Conservation (phyloP, 2,113 vertebrate species). For the human (Homo sapiens) region DNA sequence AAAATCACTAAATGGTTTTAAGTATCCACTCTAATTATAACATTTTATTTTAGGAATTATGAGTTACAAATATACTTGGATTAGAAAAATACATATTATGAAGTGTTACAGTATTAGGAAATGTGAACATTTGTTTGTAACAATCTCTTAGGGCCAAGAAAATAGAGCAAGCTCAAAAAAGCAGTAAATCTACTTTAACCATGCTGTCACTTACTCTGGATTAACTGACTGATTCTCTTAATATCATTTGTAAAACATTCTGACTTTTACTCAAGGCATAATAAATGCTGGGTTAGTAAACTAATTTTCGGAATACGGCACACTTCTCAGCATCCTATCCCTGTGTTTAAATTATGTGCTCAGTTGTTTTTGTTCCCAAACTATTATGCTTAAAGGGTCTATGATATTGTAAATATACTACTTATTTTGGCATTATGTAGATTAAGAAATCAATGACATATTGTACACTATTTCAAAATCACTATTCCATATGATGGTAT, state of each 20-base stretch:
- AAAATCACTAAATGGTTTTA: neutral
- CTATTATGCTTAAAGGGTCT: neutral
- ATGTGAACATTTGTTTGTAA: neutral
- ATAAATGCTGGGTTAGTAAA: neutral
- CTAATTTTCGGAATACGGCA: neutral
- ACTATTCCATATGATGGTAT: fast-evolving
- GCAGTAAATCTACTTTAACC: neutral
- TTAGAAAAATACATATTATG: neutral
- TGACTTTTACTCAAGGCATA: neutral
- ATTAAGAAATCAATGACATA: neutral
- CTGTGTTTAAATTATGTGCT: neutral
- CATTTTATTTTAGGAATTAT: neutral
- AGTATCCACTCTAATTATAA: neutral
- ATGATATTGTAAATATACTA: neutral
- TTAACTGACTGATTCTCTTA: neutral
- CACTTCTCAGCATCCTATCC: neutral
- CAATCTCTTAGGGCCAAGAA: neutral
- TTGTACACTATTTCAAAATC: neutral
- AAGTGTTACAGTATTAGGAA: neutral
- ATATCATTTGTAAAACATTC: neutral
- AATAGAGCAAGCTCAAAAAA: neutral
- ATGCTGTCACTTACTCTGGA: neutral
- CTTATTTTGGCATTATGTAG: neutral
- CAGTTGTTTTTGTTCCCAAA: neutral
- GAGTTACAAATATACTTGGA: neutral